These are phyloP conservation scores for Muscicapa adusta DNA, from an alignment of 2,113 vertebrate genomes.

Conservation along the genomic window DNA sequence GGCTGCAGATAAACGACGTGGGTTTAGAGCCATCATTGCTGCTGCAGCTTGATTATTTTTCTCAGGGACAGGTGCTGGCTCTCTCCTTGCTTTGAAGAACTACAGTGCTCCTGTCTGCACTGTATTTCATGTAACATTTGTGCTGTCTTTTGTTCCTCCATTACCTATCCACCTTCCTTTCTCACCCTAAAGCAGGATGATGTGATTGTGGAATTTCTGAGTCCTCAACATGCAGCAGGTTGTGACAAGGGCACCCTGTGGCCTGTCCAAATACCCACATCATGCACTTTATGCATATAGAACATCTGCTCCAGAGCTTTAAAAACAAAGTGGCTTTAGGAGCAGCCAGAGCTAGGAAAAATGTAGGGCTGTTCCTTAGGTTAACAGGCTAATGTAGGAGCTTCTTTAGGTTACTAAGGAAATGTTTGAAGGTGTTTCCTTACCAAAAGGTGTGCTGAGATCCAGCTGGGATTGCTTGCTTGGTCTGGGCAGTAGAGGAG, in stretches of 20 bases:
- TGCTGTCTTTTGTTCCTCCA: neutral
- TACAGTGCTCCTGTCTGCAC: neutral
- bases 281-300: fast-evolving
- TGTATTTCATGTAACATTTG: neutral
- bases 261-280: neutral
- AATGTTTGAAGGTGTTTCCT: neutral
- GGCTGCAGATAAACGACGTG: constrained; percentile 23
- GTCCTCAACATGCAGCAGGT: neutral
- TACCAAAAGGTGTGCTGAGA: neutral
- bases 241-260: neutral
- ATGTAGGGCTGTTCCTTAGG: neutral
- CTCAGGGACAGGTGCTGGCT: neutral
- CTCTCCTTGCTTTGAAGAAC: constrained; percentile 5
- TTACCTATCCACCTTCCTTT: neutral
- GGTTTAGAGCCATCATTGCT: constrained; percentile 11
- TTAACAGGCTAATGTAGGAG: neutral
- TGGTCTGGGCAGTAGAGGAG: neutral
- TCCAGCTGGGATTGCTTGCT: neutral
- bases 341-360: neutral
- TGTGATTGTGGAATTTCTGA: fast-evolving
- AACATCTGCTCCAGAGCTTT: neutral
- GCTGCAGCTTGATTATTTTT: constrained; percentile 49
- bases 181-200: neutral
- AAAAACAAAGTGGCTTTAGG: neutral
- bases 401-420: neutral